Conservation (phyloP, 2,113 vertebrate species). For the Lucifuga dentata region DNA sequence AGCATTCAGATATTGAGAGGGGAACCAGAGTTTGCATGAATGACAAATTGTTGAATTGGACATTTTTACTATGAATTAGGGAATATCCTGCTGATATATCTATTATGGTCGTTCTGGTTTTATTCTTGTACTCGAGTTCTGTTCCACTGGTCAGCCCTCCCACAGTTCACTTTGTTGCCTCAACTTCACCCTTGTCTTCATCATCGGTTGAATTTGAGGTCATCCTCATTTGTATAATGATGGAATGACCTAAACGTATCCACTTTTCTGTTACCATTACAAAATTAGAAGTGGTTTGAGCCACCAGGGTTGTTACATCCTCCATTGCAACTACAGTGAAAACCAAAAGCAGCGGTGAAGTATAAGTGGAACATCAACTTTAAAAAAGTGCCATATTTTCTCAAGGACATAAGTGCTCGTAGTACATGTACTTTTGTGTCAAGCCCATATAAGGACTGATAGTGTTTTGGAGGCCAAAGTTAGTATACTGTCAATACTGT, state of each 20-base stretch:
- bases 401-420: too few relatives aligned
- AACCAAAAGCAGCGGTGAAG: slow-evolving; percentile 4
- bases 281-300: slow-evolving; percentile 22
- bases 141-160: slow-evolving; percentile 61
- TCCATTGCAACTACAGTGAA: not conserved
- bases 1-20: slow-evolving; percentile 54
- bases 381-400: not conserved
- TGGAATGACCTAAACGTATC: slow-evolving; percentile 2
- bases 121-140: slow-evolving; percentile 45
- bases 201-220: slow-evolving; percentile 41
- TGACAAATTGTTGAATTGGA: slow-evolving; percentile 74
- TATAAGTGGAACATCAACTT: not conserved
- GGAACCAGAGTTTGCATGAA: slow-evolving; percentile 73
- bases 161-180: slow-evolving; percentile 44
- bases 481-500: too few relatives aligned
- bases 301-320: slow-evolving; percentile 8
- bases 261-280: slow-evolving; percentile 8
- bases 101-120: slow-evolving; percentile 66
- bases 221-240: slow-evolving; percentile 33
- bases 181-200: slow-evolving; percentile 43
- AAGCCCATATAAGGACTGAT: too few relatives aligned
- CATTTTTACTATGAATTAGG: slow-evolving; percentile 67
- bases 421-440: too few relatives aligned
- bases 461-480: too few relatives aligned
- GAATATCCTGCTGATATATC: slow-evolving; percentile 62